These are phyloP conservation scores for Abramis brama DNA, from an alignment of 2,113 vertebrate genomes.

Conservation along the genomic window DNA sequence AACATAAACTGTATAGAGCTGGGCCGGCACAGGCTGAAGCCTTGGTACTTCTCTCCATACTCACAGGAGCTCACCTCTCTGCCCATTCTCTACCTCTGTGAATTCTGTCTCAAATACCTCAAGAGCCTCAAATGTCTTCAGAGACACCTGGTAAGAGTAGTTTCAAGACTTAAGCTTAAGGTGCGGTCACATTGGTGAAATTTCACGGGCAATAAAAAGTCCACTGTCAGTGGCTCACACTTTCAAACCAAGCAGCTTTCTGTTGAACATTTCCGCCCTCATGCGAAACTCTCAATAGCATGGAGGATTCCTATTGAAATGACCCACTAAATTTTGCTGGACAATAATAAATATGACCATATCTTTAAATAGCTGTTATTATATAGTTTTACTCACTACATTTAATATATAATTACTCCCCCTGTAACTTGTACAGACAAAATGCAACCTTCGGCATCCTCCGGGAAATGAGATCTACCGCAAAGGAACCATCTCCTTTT, in stretches of 20 bases:
- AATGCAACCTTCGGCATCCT: slow-evolving; percentile 88
- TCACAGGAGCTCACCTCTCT: slow-evolving; percentile 90
- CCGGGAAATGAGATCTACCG: slow-evolving; percentile 95
- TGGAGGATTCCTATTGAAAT: background rate
- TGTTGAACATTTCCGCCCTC: background rate
- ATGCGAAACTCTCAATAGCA: background rate
- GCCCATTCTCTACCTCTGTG: slow-evolving; percentile 94
- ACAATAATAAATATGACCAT: background rate
- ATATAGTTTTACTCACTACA: background rate
- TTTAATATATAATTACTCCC: background rate
- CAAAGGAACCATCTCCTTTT: slow-evolving; percentile 94
- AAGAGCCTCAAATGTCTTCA: slow-evolving; percentile 96
- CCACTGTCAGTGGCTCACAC: background rate
- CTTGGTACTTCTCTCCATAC: slow-evolving; percentile 96
- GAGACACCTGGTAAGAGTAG: slow-evolving; percentile 86
- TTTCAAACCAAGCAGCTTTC: background rate
- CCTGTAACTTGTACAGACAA: slow-evolving; percentile 75
- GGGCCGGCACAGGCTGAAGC: slow-evolving; percentile 90
- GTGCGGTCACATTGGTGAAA: background rate
- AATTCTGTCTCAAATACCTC: slow-evolving; percentile 95
- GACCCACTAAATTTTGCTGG: background rate
- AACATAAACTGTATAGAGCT: slow-evolving; percentile 95
- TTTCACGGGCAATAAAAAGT: background rate
- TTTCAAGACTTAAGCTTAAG: background rate
- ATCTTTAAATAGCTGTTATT: background rate